These are phyloP conservation scores for Raja brachyura DNA, from an alignment of 2,113 vertebrate genomes.

Conservation along the genomic window DNA sequence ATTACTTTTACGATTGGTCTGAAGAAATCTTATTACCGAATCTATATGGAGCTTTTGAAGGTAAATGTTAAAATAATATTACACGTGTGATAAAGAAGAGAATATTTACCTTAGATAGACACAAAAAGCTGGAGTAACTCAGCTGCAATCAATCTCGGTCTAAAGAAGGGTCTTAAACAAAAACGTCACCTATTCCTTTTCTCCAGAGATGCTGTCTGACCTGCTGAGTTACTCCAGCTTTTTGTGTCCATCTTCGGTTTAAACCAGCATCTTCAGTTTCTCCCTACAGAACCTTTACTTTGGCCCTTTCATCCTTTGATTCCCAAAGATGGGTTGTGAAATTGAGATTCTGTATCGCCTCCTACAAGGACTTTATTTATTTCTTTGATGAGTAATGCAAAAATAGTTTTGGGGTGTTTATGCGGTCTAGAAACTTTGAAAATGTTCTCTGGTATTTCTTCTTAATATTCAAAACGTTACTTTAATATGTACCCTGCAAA, in stretches of 20 bases:
- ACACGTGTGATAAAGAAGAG: not conserved
- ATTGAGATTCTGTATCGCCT: not conserved
- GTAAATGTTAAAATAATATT: conserved; percentile 37
- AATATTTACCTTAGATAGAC: no score
- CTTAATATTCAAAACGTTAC: not conserved
- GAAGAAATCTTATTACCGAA: conserved; percentile 45
- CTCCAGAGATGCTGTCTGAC: no score
- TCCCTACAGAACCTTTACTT: not conserved
- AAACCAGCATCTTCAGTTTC: no score
- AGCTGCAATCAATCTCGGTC: no score
- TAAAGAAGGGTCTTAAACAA: no score
- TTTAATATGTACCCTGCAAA: not conserved
- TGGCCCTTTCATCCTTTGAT: not conserved
- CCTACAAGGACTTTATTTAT: not conserved
- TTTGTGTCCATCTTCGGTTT: no score
- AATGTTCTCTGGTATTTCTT: not conserved
- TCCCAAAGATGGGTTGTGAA: not conserved
- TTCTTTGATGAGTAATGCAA: not conserved
- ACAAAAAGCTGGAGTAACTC: no score
- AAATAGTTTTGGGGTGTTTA: not conserved
- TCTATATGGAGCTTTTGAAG: conserved; percentile 44
- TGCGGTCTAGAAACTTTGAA: not conserved
- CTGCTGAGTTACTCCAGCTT: no score
- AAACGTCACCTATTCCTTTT: no score
- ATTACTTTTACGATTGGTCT: conserved; percentile 48